phyloP scores from a whole-genome alignment of 2,888 invertebrate species.

The Drosophila birchii region DNA sequence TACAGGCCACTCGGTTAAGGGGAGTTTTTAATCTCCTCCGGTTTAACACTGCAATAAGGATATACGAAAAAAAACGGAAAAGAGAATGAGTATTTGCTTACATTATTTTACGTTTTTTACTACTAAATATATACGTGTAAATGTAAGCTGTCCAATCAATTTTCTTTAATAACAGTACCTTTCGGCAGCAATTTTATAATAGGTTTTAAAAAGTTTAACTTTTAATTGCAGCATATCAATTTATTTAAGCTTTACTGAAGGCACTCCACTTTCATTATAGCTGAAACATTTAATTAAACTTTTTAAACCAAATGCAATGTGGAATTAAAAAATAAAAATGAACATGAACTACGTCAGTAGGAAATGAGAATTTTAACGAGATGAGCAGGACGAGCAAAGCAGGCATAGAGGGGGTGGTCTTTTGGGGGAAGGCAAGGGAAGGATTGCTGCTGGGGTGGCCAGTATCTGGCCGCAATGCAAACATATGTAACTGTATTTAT shows the following conservation, averaged over 20 bases:
- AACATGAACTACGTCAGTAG: conserved; percentile 46
- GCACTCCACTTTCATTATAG: conserved; percentile 4
- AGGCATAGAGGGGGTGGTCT: not conserved
- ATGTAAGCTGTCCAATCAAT: not conserved
- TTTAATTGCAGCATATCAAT: not conserved
- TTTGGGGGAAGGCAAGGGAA: not conserved
- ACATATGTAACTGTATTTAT: conserved; percentile 68
- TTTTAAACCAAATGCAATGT: conserved; percentile 21
- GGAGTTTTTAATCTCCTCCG: conserved; percentile 3
- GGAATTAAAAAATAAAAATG: conserved; percentile 38
- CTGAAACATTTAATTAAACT: conserved; percentile 43
- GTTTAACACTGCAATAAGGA: conserved; percentile 24
- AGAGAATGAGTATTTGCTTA: not conserved
- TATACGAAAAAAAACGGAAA: not conserved
- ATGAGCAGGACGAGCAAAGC: conserved; percentile 5
- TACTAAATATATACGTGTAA: not conserved
- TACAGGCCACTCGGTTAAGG: conserved; percentile 20
- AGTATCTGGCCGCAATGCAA: conserved; percentile 43
- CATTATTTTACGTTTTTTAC: not conserved
- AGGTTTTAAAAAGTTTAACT: not conserved
- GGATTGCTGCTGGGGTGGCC: conserved; percentile 12
- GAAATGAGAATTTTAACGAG: conserved; percentile 72
- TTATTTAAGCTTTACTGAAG: not conserved
- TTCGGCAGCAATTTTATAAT: not conserved
- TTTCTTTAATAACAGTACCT: not conserved